phyloP scores from a whole-genome alignment of 2,113 vertebrate species.

The Numida meleagris region DNA sequence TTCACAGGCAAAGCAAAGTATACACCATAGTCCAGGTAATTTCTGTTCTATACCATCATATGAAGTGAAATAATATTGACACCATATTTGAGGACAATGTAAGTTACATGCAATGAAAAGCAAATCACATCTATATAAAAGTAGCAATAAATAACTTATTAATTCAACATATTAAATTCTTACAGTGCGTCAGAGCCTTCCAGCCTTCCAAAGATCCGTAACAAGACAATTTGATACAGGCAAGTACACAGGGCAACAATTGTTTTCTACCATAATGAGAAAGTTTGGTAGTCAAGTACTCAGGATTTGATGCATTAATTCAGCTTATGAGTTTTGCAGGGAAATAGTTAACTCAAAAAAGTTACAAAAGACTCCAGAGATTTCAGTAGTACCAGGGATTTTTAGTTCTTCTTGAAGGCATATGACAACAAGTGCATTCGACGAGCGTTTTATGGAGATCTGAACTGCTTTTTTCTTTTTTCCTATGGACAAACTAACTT shows the following conservation, averaged over 20 bases:
- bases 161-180: not conserved
- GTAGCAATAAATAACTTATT: no score
- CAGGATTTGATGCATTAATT: not conserved
- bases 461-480: not conserved
- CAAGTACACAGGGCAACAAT: not conserved
- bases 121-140: not conserved
- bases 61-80: not conserved
- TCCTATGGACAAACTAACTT: not conserved
- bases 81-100: not conserved
- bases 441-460: not conserved
- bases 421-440: not conserved
- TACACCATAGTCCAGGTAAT: not conserved
- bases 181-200: not conserved
- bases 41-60: not conserved
- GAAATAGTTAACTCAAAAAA: not conserved
- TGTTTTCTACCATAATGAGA: not conserved
- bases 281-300: not conserved
- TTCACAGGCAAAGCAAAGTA: not conserved
- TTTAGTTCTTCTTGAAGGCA: not conserved
- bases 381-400: not conserved
- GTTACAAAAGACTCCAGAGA: not conserved
- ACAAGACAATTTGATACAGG: not conserved
- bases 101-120: not conserved
- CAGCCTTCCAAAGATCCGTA: not conserved
- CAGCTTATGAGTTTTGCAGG: not conserved